phyloP scores from a whole-genome alignment of 2,113 vertebrate genomes.

The Neotragus pygmaeus region DNA sequence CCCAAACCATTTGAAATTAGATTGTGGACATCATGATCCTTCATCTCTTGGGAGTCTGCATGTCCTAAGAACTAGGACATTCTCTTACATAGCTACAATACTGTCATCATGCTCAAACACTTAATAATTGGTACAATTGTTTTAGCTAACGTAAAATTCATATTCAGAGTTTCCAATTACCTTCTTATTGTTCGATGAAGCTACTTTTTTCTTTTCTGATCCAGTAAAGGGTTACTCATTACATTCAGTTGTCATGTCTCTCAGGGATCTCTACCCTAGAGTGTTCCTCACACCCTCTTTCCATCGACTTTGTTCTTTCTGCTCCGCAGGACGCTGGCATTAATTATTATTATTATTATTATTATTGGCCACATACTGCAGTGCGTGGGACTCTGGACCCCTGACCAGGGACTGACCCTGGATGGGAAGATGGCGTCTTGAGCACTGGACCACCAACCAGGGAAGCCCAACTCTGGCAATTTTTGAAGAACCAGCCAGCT shows the following conservation, averaged over 20 bases:
- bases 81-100: background rate
- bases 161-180: background rate
- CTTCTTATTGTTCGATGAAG: background rate
- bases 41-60: background rate
- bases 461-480: background rate
- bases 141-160: background rate
- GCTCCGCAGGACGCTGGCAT: background rate
- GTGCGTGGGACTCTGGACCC: fast-evolving
- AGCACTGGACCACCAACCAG: background rate
- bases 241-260: background rate
- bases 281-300: background rate
- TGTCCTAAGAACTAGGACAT: background rate
- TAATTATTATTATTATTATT: background rate
- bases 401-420: background rate
- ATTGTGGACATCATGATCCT: background rate
- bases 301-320: background rate
- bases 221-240: background rate
- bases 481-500: background rate
- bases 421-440: background rate
- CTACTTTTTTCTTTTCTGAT: background rate
- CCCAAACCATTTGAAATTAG: background rate
- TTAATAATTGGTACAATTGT: background rate
- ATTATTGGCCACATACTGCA: background rate
- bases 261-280: background rate
- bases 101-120: background rate